Base-by-base conservation (phyloP, 1,140 invertebrate genomes). In the Cyrtorhinus lividipennis region DNA sequence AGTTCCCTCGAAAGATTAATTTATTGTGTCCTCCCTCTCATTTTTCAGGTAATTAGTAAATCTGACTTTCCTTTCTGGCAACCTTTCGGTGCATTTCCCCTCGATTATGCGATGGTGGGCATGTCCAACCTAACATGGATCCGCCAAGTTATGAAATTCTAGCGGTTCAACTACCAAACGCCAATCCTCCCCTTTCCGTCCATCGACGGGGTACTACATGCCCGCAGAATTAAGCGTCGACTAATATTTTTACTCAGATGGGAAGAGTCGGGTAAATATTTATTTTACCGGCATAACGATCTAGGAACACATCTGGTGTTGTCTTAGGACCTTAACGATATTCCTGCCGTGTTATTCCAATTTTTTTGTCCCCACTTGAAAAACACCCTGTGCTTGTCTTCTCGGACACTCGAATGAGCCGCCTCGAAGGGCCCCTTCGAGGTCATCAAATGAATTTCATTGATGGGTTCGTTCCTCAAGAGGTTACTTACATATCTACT, bases 1-100 rank as follows among this genome's bases (percentile, higher is more conserved):
- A 10, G 3, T 53, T 20, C 20, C 20, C 48, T 22, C 12, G 20
- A 62, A 56, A 62, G 61, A 48, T 62, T 62, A 62, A 62, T 62
- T 62, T 53, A 62, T 62, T 62, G 61, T 62, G 25, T 13, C 30
- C 30, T 53, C 8, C 10, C 18, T 5, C 10, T 5, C 5, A 53
- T 15, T 22, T 12, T 20, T 20, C 10, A 20, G 30, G 20, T 53
- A 53, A 53, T 53, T 53, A 22, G 48, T 5, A 53, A 53, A 53
- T 53, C 20, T 20, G 48, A 53, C 20, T 22, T 20, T 20, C 30
- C 30, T 38, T n/a, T n/a, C n/a, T n/a, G 5, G 5, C 30, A 5
- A 8, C 15, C 30, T 38, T 8, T 15, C 30, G 15, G 5, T 38
- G 5, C 5, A 8, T 8, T 8, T 15, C 5, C 30, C 30, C 30